Percentiles rank a stretch among this genome's conserved stretches.
Conservation (phyloP, 2,888 invertebrate species). For the Gastrophysa polygoni region DNA sequence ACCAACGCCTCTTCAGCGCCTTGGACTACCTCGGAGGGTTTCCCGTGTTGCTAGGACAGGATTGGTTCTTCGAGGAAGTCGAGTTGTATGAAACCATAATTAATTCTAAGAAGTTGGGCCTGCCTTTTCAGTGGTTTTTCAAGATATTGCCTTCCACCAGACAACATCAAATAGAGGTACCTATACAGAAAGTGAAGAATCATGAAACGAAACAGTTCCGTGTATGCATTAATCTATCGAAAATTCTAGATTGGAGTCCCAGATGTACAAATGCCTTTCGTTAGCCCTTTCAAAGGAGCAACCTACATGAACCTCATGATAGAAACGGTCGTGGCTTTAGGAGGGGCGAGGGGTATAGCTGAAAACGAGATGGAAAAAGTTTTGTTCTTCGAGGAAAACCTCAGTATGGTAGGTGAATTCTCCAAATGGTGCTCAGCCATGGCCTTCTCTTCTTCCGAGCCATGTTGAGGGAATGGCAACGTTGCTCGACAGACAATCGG, state of each 20-base stretch:
- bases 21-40: constrained; percentile 26
- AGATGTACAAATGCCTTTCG: not conserved
- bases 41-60: constrained; percentile 22
- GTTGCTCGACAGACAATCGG: no score
- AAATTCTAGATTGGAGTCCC: constrained; percentile 18
- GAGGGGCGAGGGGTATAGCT: constrained; percentile 13
- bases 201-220: not conserved
- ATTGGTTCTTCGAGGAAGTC: constrained; percentile 6
- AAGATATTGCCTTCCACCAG: not conserved
- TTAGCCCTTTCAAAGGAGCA: constrained; percentile 7
- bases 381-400: constrained; percentile 16
- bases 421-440: no score
- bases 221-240: not conserved
- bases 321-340: constrained; percentile 19
- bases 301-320: constrained; percentile 19
- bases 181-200: no score
- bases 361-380: constrained; percentile 13
- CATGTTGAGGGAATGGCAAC: no score
- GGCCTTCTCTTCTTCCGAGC: no score
- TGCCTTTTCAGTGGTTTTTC: constrained; percentile 26
- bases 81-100: constrained; percentile 10
- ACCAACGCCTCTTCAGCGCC: constrained; percentile 14
- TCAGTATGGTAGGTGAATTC: constrained; percentile 13
- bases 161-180: constrained; percentile 9
- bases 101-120: constrained; percentile 17